Evolutionary conservation across 2,113 vertebrate genomes (phyloP), one percentile per base, ranked within the genome.

Genomic region (Miniopterus natalensis): DNA sequence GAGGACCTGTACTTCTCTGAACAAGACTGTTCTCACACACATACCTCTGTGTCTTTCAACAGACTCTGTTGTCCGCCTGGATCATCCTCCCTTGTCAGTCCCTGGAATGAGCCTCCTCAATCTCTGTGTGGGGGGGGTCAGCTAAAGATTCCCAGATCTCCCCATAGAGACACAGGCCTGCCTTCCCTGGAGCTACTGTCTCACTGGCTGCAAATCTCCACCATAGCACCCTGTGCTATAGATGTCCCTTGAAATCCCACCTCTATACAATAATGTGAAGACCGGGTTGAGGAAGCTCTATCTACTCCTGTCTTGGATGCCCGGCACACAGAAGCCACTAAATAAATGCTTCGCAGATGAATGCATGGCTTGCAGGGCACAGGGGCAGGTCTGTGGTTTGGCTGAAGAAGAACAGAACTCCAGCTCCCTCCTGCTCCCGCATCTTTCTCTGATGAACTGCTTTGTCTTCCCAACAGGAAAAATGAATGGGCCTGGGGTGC

Each of bases 271-370:
- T 66, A 68, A 42, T 25, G 17, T 47, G 18, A 61, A 79, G 78
- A 74, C 42, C 61, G 42, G 47, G 21, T 55, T 63, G 31, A 45
- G 36, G 21, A 6, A 31, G 6, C 6, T 83, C 4, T 31, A 49
- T 47, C 17, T 36, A 42, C 31, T 59, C 57, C 42, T 57, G 10
- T 36, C 73, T 94, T 70, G 15, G 17, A 55, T 45, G 47, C 7
- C 20, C 59, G 78, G 53, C 6, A 78, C 27, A 73, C 8, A 74
- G 23, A 9, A 59, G 6, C 66, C 27, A 79, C 45, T 63, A 29
- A 68, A 53, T 47, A 63, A 89, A 57, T 78, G 27, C 63, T 85
- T 96, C 42, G 90, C 57, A 59, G 51, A 86, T 73, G 40, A 73
- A 85, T 42, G 31, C 21, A 47, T 8, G 6, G 6, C 42, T 84